phyloP scores from a whole-genome alignment of 2,888 invertebrate genomes.

The Lymantria dispar region DNA sequence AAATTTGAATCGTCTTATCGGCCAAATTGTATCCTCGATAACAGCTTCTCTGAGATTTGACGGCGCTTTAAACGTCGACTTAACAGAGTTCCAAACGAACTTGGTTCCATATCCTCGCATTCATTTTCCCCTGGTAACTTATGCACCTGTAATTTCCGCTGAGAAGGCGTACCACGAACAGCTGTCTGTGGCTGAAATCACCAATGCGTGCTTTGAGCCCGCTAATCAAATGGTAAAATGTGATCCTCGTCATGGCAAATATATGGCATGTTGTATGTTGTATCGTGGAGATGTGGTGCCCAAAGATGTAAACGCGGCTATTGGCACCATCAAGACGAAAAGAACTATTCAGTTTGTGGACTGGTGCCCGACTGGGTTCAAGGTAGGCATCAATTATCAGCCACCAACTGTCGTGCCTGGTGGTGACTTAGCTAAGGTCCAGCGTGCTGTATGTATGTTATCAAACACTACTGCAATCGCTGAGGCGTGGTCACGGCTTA shows the following conservation, averaged over 20 bases:
- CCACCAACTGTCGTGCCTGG: constrained; percentile 94
- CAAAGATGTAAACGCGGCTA: constrained; percentile 96
- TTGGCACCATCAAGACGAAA: constrained; percentile 96
- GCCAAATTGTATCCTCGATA: constrained; percentile 96
- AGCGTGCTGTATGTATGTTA: constrained; percentile 97
- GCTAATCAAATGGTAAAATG: constrained; percentile 98
- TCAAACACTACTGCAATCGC: constrained; percentile 98
- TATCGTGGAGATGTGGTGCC: constrained; percentile 97
- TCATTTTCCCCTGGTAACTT: constrained; percentile 95
- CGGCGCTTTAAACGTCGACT: constrained; percentile 94
- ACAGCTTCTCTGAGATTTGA: constrained; percentile 96
- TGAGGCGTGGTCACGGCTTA: constrained; percentile 98
- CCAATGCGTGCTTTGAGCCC: constrained; percentile 97
- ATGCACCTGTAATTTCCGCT: constrained; percentile 95
- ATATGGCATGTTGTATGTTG: constrained; percentile 97
- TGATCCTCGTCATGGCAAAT: constrained; percentile 94
- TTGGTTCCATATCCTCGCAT: constrained; percentile 97
- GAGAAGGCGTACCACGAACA: constrained; percentile 97
- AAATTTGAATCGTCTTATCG: constrained; percentile 96
- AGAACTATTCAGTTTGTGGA: constrained; percentile 96
- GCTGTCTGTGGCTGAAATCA: constrained; percentile 94
- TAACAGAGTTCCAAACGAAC: constrained; percentile 96
- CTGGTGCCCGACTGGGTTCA: constrained; percentile 92
- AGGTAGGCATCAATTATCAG: constrained; percentile 94
- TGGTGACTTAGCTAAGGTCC: constrained; percentile 95